Base-by-base conservation (phyloP, 1,140 invertebrate species). In the Apis laboriosa region DNA sequence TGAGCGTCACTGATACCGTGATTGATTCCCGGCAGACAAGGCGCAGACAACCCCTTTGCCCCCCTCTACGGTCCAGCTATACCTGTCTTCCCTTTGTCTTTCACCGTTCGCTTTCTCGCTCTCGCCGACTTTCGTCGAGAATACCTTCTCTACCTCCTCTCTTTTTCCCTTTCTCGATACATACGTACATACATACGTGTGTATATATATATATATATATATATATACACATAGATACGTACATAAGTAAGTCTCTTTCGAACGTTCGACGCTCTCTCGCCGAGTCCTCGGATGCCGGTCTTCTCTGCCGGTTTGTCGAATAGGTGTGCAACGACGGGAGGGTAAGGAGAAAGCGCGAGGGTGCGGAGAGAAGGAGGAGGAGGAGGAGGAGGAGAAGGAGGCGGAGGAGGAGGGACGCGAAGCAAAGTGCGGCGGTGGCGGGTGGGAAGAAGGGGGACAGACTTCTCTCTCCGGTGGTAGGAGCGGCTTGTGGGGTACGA, bases 11-110 rank as follows among this genome's bases (percentile, higher is more conserved):
- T 90, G 91, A 89, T 86, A 86, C 85, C 34, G 88, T 90, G 93
- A 93, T 93, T 92, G 92, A 93, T 93, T 93, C 90, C 80, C 83
- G 80, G 91, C 89, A 92, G 92, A 93, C 93, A 89, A 91, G 92
- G 90, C 90, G 92, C 91, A 92, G 92, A 93, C 92, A 91, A 92
- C 90, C 91, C 90, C 89, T 90, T 90, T 86, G 77, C 84, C 83
- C 86, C 86, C 77, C 77, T 75, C 82, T 75, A 70, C 78, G 77
- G 70, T 71, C 72, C 78, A 73, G 80, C 75, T 71, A 60, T 74
- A 80, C 80, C 85, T 90, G 76, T 77, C 73, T 73, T 76, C 77
- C 75, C 28, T 67, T 43, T 34, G 66, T 68, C 66, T n/a, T 68
- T 68, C 66, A n/a, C 21, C 66, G 66, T 68, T 43, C 11, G 4